These are phyloP conservation scores for Stenchaetothrips biformis DNA, from an alignment of 2,888 invertebrate species.

Conservation along the genomic window DNA sequence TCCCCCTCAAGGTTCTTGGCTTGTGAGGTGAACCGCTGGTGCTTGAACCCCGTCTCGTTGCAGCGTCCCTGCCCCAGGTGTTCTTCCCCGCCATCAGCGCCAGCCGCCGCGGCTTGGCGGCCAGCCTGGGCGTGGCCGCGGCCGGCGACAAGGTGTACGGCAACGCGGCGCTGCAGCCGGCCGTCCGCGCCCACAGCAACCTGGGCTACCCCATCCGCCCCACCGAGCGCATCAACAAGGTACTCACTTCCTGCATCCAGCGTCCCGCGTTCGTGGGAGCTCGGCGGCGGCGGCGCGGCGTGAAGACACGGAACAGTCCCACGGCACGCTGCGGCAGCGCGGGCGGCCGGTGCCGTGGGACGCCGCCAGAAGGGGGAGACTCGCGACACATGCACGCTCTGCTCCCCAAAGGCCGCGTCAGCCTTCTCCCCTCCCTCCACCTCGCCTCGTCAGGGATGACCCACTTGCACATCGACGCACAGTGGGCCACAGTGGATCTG, in stretches of 20 bases:
- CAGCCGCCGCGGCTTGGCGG: background rate
- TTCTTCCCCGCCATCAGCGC: background rate
- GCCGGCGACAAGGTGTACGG: constrained; percentile 11
- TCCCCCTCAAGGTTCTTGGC: background rate
- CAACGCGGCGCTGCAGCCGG: background rate
- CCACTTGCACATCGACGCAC: background rate
- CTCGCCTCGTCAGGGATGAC: background rate
- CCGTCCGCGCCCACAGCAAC: background rate
- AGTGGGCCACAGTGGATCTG: no score
- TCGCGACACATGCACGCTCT: no score
- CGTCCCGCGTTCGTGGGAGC: background rate
- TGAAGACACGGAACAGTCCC: background rate
- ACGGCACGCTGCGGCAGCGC: background rate
- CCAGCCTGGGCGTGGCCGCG: background rate
- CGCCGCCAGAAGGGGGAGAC: background rate
- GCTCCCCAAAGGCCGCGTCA: no score
- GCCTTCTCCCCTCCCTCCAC: no score
- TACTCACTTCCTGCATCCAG: background rate
- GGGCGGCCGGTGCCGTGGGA: background rate
- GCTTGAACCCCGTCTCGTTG: background rate
- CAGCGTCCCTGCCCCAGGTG: constrained; percentile 5
- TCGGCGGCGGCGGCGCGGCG: no score
- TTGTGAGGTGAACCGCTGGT: background rate
- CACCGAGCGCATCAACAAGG: constrained; percentile 17
- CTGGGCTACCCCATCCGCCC: constrained; percentile 6